These are phyloP conservation scores for Hyperoplus immaculatus DNA, from an alignment of 2,797 vertebrate species.

Conservation along the genomic window DNA sequence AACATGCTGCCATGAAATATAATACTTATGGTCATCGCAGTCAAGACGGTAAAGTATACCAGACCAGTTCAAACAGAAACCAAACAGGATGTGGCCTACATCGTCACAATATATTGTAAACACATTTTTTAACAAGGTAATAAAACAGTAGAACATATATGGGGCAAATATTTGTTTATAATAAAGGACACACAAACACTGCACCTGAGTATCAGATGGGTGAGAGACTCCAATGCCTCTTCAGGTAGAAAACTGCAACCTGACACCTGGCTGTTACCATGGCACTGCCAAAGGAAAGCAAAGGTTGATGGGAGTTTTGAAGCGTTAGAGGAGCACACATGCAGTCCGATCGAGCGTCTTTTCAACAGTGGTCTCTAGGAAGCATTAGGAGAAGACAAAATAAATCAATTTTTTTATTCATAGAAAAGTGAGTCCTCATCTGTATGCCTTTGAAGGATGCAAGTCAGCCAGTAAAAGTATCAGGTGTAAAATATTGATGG, in stretches of 20 bases:
- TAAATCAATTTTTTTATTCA: not conserved
- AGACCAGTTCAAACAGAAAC: not conserved
- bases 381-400: not conserved
- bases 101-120: not conserved
- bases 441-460: not conserved
- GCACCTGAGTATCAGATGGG: conserved; percentile 33
- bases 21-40: not conserved
- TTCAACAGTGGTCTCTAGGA: not conserved
- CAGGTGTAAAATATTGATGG: conserved; percentile 77
- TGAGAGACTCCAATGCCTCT: conserved; percentile 36
- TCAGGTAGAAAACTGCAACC: conserved; percentile 73
- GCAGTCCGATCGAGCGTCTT: conserved; percentile 6
- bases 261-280: conserved; percentile 78
- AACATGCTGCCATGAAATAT: not conserved
- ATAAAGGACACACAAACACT: conserved; percentile 11
- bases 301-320: conserved; percentile 69
- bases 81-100: not conserved
- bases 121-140: not conserved
- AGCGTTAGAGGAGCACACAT: conserved; percentile 29
- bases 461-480: conserved; percentile 41
- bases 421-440: not conserved
- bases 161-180: not conserved
- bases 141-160: not conserved
- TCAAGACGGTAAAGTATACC: not conserved
- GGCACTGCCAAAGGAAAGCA: conserved; percentile 54